Evolutionary conservation across 2,113 vertebrate species (phyloP), one percentile per base, ranked within the genome.

Genomic region (Pristiophorus japonicus): DNA sequence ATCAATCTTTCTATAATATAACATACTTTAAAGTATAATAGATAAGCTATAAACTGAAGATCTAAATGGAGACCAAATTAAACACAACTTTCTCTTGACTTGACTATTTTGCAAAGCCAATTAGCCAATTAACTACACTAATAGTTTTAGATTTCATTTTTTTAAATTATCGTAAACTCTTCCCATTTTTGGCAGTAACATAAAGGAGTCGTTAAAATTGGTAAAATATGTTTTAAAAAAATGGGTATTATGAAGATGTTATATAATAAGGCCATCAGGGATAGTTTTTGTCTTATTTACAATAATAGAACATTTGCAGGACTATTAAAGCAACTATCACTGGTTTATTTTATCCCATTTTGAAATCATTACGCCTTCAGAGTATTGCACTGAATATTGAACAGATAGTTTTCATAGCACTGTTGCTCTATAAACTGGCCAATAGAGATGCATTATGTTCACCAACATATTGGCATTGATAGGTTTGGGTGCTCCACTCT

Each of bases 1-100:
- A 98, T 98, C 97, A 98, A 97, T 96, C 95, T 96, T 97, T 97
- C 97, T 97, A 95, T 45, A 81, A 81, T 81, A 81, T 45, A 42
- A 42, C 5, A 81, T 18, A 20, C 38, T 42, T 18, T 81, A 42
- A 42, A 42, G 38, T 20, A 81, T 20, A 20, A 18, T 18, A 59
- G 59, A 65, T 81, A 42, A 20, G 38, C 22, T 18, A 81, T 81
- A 16, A 81, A 45, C 38, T 20, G 16, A 38, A 45, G 38, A 81
- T 20, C 78, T 45, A 42, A 42, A 81, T 42, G 18, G 78, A 16
- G 38, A 81, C 42, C 38, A 81, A 42, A 81, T 81, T 42, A 45
- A 5, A 45, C 78, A 42, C 78, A 81, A 45, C 16, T 81, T 81
- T 81, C 38, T 6, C 1, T 38, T 18, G 38, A 42, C 75, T 81